Evolutionary conservation across 1,140 invertebrate species (phyloP).

Genomic region (Elysia chlorotica): DNA sequence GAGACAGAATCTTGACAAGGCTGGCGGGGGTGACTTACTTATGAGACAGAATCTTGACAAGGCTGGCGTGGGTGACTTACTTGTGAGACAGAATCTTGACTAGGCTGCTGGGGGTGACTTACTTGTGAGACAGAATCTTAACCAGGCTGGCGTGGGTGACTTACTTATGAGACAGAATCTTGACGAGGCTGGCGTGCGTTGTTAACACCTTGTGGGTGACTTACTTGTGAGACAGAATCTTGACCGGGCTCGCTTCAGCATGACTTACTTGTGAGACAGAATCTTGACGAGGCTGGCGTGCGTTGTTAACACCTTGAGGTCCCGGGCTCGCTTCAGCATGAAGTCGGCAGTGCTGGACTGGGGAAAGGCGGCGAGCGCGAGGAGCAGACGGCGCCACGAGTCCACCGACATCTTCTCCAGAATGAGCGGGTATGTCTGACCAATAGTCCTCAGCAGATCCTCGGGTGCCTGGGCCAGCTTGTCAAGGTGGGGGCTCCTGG

Average conservation of each 20-base stretch:
- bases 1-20: too few species aligned
- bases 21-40: too few species aligned
- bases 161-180: not conserved
- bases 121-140: too few species aligned
- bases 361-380: not conserved
- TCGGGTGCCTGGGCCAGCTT: constrained; percentile 1
- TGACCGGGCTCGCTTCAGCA: too few species aligned
- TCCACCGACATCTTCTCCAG: not conserved
- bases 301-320: not conserved
- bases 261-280: not conserved
- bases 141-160: too few species aligned
- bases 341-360: not conserved
- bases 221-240: too few species aligned
- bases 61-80: too few species aligned
- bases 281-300: not conserved
- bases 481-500: not conserved
- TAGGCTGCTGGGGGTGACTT: too few species aligned
- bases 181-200: too few species aligned
- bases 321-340: not conserved
- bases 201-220: too few species aligned
- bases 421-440: not conserved
- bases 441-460: not conserved
- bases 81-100: too few species aligned
- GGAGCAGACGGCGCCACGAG: not conserved
- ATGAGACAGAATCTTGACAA: too few species aligned